These are phyloP conservation scores for Litocranius walleri DNA, from an alignment of 2,113 vertebrate genomes.

Conservation along the genomic window DNA sequence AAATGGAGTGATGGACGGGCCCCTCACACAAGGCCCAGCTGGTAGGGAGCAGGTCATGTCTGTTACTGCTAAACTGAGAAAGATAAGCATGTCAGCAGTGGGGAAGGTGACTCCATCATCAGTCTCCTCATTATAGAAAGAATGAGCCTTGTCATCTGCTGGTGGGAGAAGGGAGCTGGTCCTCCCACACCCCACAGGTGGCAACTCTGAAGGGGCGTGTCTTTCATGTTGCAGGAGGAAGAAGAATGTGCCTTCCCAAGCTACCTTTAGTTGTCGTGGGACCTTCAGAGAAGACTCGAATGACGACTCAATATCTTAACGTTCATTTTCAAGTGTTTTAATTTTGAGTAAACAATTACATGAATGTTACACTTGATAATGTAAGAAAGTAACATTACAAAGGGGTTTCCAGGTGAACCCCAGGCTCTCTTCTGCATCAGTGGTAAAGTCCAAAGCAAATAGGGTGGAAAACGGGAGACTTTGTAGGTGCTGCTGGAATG, in stretches of 20 bases:
- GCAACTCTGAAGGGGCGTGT: slow-evolving; percentile 70
- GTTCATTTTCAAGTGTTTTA: not conserved
- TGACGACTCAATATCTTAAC: not conserved
- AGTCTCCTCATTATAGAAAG: slow-evolving; percentile 79
- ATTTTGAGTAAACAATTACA: not conserved
- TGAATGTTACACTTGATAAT: not conserved
- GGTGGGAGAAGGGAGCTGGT: slow-evolving; percentile 64
- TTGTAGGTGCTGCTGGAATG: not conserved
- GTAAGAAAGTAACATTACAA: not conserved
- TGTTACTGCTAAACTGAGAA: slow-evolving; percentile 71
- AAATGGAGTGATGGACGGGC: slow-evolving; percentile 62
- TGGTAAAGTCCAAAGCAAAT: not conserved
- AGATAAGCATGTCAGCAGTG: slow-evolving; percentile 77
- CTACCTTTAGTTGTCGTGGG: slow-evolving; percentile 4
- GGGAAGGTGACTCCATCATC: slow-evolving; percentile 80
- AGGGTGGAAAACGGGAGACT: not conserved
- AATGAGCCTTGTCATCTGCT: slow-evolving; percentile 65
- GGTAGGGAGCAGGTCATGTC: slow-evolving; percentile 73
- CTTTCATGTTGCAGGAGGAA: slow-evolving; percentile 72
- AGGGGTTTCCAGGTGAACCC: not conserved
- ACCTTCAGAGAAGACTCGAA: not conserved
- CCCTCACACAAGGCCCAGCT: slow-evolving; percentile 71
- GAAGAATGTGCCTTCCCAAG: slow-evolving; percentile 69
- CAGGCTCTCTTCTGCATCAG: not conserved
- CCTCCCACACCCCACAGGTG: slow-evolving; percentile 74